Evolutionary conservation across 1,140 invertebrate genomes (phyloP).

Genomic region (Aphelenchoides besseyi): DNA sequence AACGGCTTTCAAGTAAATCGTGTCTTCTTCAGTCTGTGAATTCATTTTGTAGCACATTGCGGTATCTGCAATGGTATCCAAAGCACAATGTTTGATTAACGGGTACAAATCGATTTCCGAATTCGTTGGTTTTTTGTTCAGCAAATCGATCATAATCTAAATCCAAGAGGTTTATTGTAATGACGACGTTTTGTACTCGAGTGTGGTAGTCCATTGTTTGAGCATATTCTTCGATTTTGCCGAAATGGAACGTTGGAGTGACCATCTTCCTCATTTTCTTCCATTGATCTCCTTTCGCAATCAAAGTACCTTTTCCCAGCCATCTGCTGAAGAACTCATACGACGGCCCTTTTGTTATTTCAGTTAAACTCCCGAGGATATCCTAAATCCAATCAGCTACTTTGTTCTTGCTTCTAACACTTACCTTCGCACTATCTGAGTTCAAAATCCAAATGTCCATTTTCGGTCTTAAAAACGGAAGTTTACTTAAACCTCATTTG

Average conservation of each 20-base stretch:
- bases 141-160: slow-evolving; percentile 1
- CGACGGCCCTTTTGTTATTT: background rate
- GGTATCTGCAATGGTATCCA: slow-evolving; percentile 11
- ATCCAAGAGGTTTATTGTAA: too few species aligned
- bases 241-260: slow-evolving; percentile 8
- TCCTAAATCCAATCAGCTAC: too few species aligned
- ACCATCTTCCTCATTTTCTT: background rate
- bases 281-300: background rate
- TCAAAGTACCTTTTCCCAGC: background rate
- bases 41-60: background rate
- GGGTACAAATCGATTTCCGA: background rate
- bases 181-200: too few species aligned
- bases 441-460: too few species aligned
- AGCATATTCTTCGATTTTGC: slow-evolving; percentile 3
- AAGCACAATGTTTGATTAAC: background rate
- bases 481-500: too few species aligned
- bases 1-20: slow-evolving; percentile 1
- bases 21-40: background rate
- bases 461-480: too few species aligned
- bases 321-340: background rate
- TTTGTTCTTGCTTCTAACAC: too few species aligned
- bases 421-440: too few species aligned
- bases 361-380: background rate
- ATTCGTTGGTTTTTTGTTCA: background rate
- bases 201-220: background rate